These are phyloP conservation scores for Phylloscopus whistleri DNA, from an alignment of 2,113 vertebrate genomes.

Conservation along the genomic window DNA sequence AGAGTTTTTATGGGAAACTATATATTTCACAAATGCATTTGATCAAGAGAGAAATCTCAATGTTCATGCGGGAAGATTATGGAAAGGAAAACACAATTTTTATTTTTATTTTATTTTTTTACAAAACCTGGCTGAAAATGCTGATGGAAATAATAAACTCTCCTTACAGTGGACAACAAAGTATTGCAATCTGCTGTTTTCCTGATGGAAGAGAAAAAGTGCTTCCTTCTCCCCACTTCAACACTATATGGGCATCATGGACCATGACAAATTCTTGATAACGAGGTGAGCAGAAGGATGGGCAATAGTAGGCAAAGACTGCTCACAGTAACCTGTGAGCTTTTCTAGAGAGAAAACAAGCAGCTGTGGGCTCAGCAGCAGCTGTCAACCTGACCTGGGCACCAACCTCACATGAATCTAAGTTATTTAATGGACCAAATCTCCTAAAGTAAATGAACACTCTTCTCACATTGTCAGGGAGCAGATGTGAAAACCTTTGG, in stretches of 20 bases:
- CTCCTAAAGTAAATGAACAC: background rate
- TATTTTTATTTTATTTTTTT: background rate
- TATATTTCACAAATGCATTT: background rate
- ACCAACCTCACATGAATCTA: background rate
- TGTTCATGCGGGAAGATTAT: background rate
- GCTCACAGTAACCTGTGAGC: background rate
- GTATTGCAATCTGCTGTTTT: background rate
- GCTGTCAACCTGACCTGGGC: background rate
- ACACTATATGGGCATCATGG: background rate
- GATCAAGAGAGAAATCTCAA: background rate
- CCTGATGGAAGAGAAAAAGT: background rate
- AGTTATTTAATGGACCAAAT: background rate
- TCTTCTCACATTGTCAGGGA: background rate
- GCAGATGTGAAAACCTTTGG: background rate
- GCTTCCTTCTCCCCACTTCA: background rate
- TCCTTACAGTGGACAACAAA: background rate
- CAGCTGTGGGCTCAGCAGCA: background rate
- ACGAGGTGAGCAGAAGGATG: background rate
- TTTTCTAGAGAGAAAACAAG: background rate
- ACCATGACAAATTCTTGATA: background rate
- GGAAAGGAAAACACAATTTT: background rate
- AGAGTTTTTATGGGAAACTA: background rate
- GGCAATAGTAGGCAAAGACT: background rate
- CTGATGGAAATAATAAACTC: background rate
- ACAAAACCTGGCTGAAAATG: background rate